phyloP scores from a whole-genome alignment of 2,113 vertebrate genomes.

The Capricornis sumatraensis region DNA sequence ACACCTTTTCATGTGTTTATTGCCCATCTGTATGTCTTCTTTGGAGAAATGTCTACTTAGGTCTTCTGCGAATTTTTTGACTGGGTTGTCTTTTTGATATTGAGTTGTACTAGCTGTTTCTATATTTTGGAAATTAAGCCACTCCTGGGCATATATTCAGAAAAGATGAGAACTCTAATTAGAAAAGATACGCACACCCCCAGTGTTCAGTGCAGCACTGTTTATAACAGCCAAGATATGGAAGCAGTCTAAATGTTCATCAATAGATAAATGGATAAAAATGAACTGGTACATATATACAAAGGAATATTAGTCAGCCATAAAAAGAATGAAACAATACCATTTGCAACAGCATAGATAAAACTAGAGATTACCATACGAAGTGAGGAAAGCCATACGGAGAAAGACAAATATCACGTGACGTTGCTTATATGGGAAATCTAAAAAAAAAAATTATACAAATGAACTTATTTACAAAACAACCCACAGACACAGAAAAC shows the following conservation, averaged over 20 bases:
- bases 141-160: neutral
- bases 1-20: neutral
- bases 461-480: neutral
- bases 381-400: neutral
- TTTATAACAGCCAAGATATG: neutral
- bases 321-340: neutral
- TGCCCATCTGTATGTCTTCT: neutral
- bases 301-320: neutral
- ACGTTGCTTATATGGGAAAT: neutral
- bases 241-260: neutral
- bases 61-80: neutral
- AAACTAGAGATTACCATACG: too few species aligned
- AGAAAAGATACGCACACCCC: neutral
- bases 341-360: neutral
- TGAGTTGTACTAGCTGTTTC: neutral
- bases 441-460: neutral
- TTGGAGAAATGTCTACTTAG: neutral
- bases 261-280: neutral
- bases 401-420: neutral
- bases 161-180: neutral
- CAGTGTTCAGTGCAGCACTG: neutral
- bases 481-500: neutral
- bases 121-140: neutral
- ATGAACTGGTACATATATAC: neutral
- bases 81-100: neutral